Evolutionary conservation across 2,888 invertebrate genomes (phyloP).

Genomic region (Ophion ventricosus): DNA sequence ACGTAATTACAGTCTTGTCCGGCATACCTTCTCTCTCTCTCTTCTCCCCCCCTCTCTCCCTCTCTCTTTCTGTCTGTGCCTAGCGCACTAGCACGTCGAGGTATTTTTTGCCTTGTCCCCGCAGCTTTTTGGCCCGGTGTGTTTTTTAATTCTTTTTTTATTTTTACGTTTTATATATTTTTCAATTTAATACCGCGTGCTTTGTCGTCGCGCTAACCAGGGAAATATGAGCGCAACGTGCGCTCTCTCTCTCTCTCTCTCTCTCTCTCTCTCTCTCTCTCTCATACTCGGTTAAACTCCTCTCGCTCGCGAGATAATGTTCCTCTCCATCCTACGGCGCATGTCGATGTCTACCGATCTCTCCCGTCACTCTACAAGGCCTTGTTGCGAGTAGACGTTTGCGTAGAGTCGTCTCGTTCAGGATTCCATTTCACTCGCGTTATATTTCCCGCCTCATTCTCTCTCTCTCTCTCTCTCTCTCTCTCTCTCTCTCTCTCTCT

Average conservation of each 20-base stretch:
- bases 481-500: too few relatives aligned
- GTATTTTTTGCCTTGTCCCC: constrained; percentile 34
- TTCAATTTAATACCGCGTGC: constrained; percentile 13
- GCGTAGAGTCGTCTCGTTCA: too few relatives aligned
- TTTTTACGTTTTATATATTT: constrained; percentile 29
- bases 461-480: too few relatives aligned
- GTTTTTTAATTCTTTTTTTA: background rate
- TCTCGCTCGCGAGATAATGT: background rate
- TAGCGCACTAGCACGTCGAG: constrained; percentile 23
- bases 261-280: constrained; percentile 34
- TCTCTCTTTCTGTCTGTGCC: background rate
- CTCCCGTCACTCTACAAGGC: background rate
- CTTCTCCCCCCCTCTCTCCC: background rate
- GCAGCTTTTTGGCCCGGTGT: constrained; percentile 7
- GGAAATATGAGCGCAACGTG: constrained; percentile 16
- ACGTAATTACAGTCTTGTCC: constrained; percentile 63
- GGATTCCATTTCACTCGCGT: too few relatives aligned
- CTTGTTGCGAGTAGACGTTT: constrained; percentile 4
- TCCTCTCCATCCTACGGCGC: background rate
- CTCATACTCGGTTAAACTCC: constrained; percentile 49
- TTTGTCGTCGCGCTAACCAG: constrained; percentile 31
- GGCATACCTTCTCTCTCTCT: background rate
- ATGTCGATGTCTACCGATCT: background rate
- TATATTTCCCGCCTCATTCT: too few relatives aligned
- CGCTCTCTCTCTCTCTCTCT: background rate